Evolutionary conservation across 2,888 invertebrate genomes (phyloP), one percentile per base, ranked within the genome.

Genomic region (Osmoderma eremita): DNA sequence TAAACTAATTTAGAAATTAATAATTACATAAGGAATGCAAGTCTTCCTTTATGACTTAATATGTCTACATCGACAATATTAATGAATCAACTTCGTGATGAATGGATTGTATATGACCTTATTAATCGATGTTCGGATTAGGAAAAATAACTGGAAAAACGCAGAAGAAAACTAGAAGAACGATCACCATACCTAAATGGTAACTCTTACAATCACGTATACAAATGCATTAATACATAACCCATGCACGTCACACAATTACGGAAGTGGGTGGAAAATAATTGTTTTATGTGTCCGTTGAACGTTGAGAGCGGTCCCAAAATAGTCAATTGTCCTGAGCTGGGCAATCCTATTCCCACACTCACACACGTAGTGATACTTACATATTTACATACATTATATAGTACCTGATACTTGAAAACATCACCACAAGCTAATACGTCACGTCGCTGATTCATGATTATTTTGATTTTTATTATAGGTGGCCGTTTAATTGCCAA

Each of bases 391-490:
- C n/a, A 30, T 30, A 30, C 30, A 30, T 4, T 30, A 10, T 30
- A 30, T 30, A 30, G 24, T 4, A 24, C 30, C 30, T 30, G 10
- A 30, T 30, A 30, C 30, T 8, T 30, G 12, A 53, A 13, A 53
- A 53, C 15, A 17, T 36, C 4, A 30, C 30, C 30, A 30, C 30
- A n/a, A n/a, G 42, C 13, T 17, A 12, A 6, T 45, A 61, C 58
- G 45, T 45, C 36, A 45, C 30, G 58, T 18, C 13, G 39, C 17
- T 54, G 58, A 61, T 45, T 61, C 58, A 61, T 30, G 12, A 61
- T 48, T 61, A 61, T 61, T 61, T 61, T 61, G 58, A 61, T 61
- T 61, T 45, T 61, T 30, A 45, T 61, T 48, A 45, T 61, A 15
- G 45, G 38, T 18, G 12, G 53, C 38, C 10, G 38, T 39, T 6